phyloP scores from a whole-genome alignment of 2,888 invertebrate species.

The Metellina segmentata region DNA sequence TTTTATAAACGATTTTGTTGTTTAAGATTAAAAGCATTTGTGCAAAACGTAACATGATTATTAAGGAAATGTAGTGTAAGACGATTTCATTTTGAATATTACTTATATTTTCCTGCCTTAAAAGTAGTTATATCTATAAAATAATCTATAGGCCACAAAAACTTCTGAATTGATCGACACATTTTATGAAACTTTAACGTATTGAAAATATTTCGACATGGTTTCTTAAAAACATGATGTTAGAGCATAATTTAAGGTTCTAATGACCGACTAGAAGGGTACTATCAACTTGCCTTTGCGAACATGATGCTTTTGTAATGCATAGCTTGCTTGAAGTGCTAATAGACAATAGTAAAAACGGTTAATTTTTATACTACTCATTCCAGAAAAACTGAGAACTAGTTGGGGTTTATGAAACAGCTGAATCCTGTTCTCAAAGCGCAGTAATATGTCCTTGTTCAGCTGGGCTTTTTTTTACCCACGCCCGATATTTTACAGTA shows the following conservation, averaged over 20 bases:
- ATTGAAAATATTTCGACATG: neutral
- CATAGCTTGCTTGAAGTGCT: neutral
- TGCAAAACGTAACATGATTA: too few species aligned
- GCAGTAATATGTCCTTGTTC: neutral
- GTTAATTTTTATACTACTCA: neutral
- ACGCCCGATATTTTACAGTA: neutral
- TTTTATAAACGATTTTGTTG: too few species aligned
- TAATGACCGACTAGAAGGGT: neutral
- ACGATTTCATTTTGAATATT: too few species aligned
- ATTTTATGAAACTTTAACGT: neutral
- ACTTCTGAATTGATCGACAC: neutral
- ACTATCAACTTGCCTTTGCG: conserved; percentile 5
- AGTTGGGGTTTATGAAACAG: neutral
- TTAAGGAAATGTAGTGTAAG: too few species aligned
- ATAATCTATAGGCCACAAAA: neutral
- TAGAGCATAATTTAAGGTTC: neutral
- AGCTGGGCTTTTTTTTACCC: neutral
- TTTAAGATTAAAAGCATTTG: too few species aligned
- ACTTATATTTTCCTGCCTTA: neutral
- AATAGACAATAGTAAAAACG: neutral
- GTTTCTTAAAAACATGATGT: neutral
- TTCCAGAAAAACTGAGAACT: neutral
- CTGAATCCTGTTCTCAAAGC: neutral
- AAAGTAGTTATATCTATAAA: neutral
- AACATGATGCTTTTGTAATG: neutral